Base-by-base conservation (phyloP, 2,113 vertebrate genomes). In the Psettodes erumei region DNA sequence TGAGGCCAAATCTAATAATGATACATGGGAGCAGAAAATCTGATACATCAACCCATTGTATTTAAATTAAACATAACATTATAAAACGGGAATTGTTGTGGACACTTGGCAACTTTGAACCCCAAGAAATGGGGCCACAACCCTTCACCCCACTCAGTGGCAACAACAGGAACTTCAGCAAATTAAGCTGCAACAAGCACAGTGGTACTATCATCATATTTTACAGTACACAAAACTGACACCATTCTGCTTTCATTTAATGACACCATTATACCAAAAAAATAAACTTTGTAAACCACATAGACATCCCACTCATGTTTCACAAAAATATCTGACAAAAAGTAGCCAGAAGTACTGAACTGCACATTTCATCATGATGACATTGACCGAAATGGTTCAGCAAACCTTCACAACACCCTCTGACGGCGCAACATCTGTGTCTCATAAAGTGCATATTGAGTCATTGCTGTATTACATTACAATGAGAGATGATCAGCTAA, bases 401-500 rank as follows among this genome's bases (percentile, higher is more conserved):
- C 27, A 62, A 73, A 71, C 48, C 70, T 70, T 84, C 70, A 82
- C 63, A 73, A 83, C 56, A 62, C 25, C 58, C 30, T 82, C 28
- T 66, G 62, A 63, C 35, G 71, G 70, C 56, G 77, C n/a, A 63
- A 62, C 16, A 37, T 72, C 67, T 71, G 47, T 74, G 28, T 83
- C 64, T 70, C 45, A 64, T 89, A 91, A 88, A 90, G 89, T 91
- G 90, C 90, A 74, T 77, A 61, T 43, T 70, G 51, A 82, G 60
- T 82, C 61, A 71, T 61, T 59, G 74, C 75, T 76, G 60, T n/a
- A 2, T 79, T 40, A 33, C 61, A 71, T 37, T 75, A 73, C 30
- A 71, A 75, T 76, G 67, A 67, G 7, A n/a, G 21, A 33, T 40
- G n/a, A 28, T 10, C 3, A 73, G 30, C 28, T 42, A 28, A 5